Percentiles rank a stretch among this genome's conserved stretches.
These are phyloP conservation scores for Aphelenchoides avenae DNA, from an alignment of 1,140 invertebrate genomes.

Conservation along the genomic window DNA sequence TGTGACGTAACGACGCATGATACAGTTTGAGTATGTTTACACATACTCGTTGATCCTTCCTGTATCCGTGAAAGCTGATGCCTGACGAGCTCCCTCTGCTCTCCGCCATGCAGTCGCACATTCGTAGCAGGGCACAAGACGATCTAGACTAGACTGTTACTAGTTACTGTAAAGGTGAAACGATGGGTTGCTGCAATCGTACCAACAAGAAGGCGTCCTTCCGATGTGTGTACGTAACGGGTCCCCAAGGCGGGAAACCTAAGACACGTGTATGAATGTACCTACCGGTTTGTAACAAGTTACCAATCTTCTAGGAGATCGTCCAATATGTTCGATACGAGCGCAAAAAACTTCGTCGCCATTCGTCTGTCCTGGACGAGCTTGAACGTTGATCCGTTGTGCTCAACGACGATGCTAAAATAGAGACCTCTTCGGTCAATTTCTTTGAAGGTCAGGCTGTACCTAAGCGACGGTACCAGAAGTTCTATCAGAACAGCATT, in stretches of 20 bases:
- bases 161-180: no score
- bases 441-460: background rate
- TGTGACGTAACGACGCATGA: no score
- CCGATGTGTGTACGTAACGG: constrained; percentile 91
- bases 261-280: constrained; percentile 64
- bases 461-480: constrained; percentile 60
- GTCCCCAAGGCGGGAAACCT: constrained; percentile 68
- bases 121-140: constrained; percentile 84
- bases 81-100: no score
- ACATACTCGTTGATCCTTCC: no score
- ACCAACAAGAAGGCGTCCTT: constrained; percentile 87
- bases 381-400: constrained; percentile 20
- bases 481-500: constrained; percentile 68
- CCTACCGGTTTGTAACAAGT: no score
- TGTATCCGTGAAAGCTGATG: no score
- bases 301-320: constrained; percentile 96
- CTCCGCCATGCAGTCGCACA: no score
- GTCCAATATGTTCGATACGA: constrained; percentile 93
- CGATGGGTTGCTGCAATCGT: no score
- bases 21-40: no score
- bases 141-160: no score
- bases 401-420: constrained; percentile 60
- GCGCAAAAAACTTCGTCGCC: constrained; percentile 77
- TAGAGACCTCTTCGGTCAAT: constrained; percentile 53
- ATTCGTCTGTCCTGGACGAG: constrained; percentile 67